phyloP scores from a whole-genome alignment of 1,140 invertebrate genomes.

The Leptinotarsa defecta region DNA sequence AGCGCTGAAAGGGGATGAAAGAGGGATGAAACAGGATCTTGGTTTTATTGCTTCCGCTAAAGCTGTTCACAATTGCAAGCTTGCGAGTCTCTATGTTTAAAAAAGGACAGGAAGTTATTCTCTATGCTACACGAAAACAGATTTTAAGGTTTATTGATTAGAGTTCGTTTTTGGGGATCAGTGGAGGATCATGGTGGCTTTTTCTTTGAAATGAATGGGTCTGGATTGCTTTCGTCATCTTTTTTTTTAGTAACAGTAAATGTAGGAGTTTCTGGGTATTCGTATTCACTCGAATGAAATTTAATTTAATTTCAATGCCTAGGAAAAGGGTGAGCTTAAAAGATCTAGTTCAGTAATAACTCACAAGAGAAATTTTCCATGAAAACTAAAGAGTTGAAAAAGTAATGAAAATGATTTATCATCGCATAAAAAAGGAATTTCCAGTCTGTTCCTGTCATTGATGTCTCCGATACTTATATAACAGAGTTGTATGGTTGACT shows the following conservation, averaged over 20 bases:
- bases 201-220: neutral
- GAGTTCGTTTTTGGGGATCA: neutral
- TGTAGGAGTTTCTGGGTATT: neutral
- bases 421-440: no score
- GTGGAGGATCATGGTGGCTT: neutral
- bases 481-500: no score
- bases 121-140: neutral
- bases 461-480: no score
- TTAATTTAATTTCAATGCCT: no score
- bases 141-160: neutral
- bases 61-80: constrained; percentile 43
- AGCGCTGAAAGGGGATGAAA: constrained; percentile 26
- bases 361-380: no score
- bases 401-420: no score
- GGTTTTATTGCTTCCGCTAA: constrained; percentile 43
- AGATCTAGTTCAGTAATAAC: no score
- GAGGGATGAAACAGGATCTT: constrained; percentile 36
- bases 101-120: neutral
- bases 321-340: no score
- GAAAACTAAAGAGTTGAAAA: no score
- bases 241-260: constrained; percentile 17
- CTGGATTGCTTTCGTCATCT: constrained; percentile 15
- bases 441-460: no score
- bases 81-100: constrained; percentile 22
- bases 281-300: neutral